These are phyloP conservation scores for Planiliza haematocheilus DNA, from an alignment of 2,113 vertebrate genomes.

Conservation along the genomic window DNA sequence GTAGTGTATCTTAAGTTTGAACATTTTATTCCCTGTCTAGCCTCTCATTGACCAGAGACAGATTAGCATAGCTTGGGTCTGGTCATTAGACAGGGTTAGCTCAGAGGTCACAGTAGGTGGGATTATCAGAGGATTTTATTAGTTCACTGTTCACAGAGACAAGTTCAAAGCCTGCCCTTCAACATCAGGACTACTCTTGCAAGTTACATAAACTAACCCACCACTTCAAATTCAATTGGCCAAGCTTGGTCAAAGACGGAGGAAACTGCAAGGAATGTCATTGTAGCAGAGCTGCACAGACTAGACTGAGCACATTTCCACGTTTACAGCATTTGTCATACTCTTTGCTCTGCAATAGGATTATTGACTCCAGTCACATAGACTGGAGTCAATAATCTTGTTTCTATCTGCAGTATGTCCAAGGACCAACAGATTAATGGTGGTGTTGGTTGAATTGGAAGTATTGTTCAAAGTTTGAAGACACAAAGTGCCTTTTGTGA, in stretches of 20 bases:
- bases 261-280: slow-evolving; percentile 20
- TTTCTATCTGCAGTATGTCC: too few relatives aligned
- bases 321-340: slow-evolving; percentile 5
- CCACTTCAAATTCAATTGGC: slow-evolving; percentile 52
- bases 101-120: slow-evolving; percentile 45
- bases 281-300: slow-evolving; percentile 15
- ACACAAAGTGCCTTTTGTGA: too few relatives aligned
- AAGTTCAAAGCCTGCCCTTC: slow-evolving; percentile 50
- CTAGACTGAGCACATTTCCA: slow-evolving; percentile 4
- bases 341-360: neutral
- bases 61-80: slow-evolving; percentile 64
- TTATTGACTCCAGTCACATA: neutral
- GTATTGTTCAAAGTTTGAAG: too few relatives aligned
- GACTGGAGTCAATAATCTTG: too few relatives aligned
- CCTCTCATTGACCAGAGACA: slow-evolving; percentile 40
- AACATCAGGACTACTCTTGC: slow-evolving; percentile 23
- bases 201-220: slow-evolving; percentile 25
- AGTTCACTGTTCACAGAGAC: slow-evolving; percentile 42
- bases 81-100: slow-evolving; percentile 39
- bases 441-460: neutral
- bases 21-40: slow-evolving; percentile 41
- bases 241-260: slow-evolving; percentile 15
- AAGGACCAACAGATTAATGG: neutral
- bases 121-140: slow-evolving; percentile 59
- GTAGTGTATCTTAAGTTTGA: slow-evolving; percentile 35